phyloP scores from a whole-genome alignment of 2,113 vertebrate genomes.

The Laticauda laticaudata region DNA sequence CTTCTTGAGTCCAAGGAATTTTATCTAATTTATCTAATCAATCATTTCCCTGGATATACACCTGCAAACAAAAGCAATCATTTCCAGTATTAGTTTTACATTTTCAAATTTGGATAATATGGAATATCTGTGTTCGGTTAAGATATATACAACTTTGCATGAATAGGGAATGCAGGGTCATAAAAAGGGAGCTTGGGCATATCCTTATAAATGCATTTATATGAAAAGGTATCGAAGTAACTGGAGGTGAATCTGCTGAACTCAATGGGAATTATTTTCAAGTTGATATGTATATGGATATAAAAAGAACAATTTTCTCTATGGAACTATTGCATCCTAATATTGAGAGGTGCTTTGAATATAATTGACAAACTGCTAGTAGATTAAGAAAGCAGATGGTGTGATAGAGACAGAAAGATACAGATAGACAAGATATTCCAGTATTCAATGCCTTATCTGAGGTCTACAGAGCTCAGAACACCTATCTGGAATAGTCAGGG shows the following conservation, averaged over 20 bases:
- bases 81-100: constrained; percentile 1
- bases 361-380: not conserved
- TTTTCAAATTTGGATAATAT: constrained; percentile 20
- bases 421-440: not conserved
- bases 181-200: not conserved
- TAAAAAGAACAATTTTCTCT: not conserved
- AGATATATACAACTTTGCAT: not conserved
- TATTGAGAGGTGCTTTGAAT: not conserved
- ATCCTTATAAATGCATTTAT: not conserved
- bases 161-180: not conserved
- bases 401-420: not conserved
- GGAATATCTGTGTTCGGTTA: not conserved
- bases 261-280: not conserved
- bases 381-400: not conserved
- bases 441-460: not conserved
- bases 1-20: not conserved
- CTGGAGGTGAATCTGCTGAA: not conserved
- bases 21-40: constrained; percentile 11
- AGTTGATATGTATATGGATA: not conserved
- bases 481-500: not conserved
- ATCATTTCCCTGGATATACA: not conserved
- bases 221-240: not conserved
- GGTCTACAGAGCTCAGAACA: not conserved
- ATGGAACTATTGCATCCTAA: not conserved
- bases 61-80: constrained; percentile 27